Evolutionary conservation across 2,797 vertebrate species (phyloP).

Genomic region (Lepus oiostolus): DNA sequence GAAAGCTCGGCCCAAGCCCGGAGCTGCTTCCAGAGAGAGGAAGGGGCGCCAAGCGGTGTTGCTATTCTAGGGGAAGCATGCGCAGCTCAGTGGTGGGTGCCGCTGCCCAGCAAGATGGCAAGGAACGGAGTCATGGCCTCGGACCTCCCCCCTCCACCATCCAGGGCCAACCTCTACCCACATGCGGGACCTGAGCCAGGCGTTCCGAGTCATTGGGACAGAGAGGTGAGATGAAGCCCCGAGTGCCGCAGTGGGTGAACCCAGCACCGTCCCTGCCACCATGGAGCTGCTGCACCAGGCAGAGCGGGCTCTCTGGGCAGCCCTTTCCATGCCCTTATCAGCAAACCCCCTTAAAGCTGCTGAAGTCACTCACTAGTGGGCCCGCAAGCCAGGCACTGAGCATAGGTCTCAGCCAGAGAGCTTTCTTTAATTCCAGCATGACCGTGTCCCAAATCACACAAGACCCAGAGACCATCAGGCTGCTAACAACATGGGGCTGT

Average conservation of each 20-base stretch:
- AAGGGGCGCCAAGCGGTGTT: background rate
- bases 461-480: slow-evolving; percentile 71
- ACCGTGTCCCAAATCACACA: slow-evolving; percentile 24
- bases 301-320: background rate
- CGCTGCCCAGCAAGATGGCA: background rate
- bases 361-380: rapidly evolving
- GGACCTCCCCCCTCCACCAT: background rate
- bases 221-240: background rate
- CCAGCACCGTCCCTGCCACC: background rate
- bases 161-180: background rate
- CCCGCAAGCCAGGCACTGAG: background rate
- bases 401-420: background rate
- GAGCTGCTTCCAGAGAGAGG: background rate
- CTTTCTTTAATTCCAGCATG: background rate
- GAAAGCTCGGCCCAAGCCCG: background rate
- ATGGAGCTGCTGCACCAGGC: background rate
- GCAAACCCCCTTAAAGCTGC: too few species aligned
- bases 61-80: background rate
- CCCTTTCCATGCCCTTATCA: rapidly evolving
- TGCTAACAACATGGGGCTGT: slow-evolving; percentile 73
- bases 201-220: background rate
- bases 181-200: background rate
- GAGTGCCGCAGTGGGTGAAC: rapidly evolving
- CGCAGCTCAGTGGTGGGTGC: background rate
- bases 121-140: background rate